Percentiles rank a stretch among this genome's conserved stretches.
Evolutionary conservation across 2,797 vertebrate genomes (phyloP).

Genomic region (Vireo griseus): DNA sequence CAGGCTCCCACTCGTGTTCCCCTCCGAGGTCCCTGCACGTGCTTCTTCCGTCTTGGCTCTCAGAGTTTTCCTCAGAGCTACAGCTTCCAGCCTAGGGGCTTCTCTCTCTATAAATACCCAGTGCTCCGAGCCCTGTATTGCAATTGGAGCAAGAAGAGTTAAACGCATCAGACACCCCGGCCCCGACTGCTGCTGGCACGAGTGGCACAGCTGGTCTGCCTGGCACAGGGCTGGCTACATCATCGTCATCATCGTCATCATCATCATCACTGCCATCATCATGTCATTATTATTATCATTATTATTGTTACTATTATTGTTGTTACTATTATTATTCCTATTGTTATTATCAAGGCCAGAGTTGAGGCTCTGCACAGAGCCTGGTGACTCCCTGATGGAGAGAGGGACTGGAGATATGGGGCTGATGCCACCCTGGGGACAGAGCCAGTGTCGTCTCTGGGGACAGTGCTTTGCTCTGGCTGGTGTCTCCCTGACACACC

Average conservation of each 20-base stretch:
- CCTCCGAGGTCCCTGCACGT: conserved; percentile 36
- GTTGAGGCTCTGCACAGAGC: not conserved
- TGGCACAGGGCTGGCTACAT: not conserved
- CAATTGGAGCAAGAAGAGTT: conserved; percentile 96
- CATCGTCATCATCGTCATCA: too few species aligned
- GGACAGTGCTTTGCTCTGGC: not conserved
- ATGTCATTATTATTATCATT: not conserved
- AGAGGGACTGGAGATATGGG: not conserved
- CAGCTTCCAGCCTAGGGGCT: conserved; percentile 79
- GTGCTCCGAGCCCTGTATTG: conserved; percentile 97
- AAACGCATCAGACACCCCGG: conserved; percentile 72
- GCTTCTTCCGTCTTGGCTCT: conserved; percentile 63
- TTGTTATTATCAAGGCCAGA: not conserved
- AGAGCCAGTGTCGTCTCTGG: not conserved
- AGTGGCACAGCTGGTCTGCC: not conserved
- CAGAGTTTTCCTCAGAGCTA: conserved; percentile 67
- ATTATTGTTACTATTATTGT: not conserved
- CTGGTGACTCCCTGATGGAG: not conserved
- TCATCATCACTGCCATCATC: too few species aligned
- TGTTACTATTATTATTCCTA: too few species aligned
- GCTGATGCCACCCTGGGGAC: not conserved
- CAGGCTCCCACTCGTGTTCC: conserved; percentile 41
- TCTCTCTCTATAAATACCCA: conserved; percentile 99
- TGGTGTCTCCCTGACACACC: not conserved
- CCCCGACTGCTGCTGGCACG: not conserved